Percentiles rank a stretch among this genome's conserved stretches.
Conservation (phyloP, 2,888 invertebrate genomes). For the Eurytoma adleriae region DNA sequence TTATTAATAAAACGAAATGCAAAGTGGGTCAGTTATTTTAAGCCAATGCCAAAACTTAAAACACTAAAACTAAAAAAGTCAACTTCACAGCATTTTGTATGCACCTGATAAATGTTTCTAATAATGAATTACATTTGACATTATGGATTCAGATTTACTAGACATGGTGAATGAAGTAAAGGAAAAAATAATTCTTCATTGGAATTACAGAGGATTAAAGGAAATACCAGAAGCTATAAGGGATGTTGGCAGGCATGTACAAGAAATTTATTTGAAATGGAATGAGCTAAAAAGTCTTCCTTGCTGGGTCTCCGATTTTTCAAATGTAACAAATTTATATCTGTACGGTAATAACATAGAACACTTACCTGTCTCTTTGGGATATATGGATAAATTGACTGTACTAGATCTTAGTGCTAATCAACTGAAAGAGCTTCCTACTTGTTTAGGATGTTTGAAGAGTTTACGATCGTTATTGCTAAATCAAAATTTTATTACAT, state of each 20-base stretch:
- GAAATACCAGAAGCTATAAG: constrained; percentile 71
- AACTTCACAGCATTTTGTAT: neutral
- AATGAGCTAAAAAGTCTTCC: constrained; percentile 70
- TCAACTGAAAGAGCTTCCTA: constrained; percentile 62
- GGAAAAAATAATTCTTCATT: constrained; percentile 73
- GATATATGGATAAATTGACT: constrained; percentile 64
- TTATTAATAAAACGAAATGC: constrained; percentile 30
- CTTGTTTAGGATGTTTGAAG: constrained; percentile 63
- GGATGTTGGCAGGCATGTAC: constrained; percentile 67
- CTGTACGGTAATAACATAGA: constrained; percentile 69
- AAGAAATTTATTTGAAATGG: constrained; percentile 74
- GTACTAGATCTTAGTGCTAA: constrained; percentile 70
- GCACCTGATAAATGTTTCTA: neutral
- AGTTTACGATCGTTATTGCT: constrained; percentile 64
- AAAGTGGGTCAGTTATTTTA: constrained; percentile 47
- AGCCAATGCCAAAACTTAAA: constrained; percentile 38
- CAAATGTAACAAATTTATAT: constrained; percentile 70
- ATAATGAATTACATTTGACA: constrained; percentile 20
- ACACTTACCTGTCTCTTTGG: constrained; percentile 65
- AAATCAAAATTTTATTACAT: constrained; percentile 66
- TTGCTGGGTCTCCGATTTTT: constrained; percentile 67
- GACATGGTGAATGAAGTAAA: constrained; percentile 72
- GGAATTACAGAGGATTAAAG: constrained; percentile 73
- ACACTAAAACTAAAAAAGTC: constrained; percentile 18
- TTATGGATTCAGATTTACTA: constrained; percentile 63